These are phyloP conservation scores for Pedionomus torquatus DNA, from an alignment of 2,113 vertebrate genomes.

Conservation along the genomic window DNA sequence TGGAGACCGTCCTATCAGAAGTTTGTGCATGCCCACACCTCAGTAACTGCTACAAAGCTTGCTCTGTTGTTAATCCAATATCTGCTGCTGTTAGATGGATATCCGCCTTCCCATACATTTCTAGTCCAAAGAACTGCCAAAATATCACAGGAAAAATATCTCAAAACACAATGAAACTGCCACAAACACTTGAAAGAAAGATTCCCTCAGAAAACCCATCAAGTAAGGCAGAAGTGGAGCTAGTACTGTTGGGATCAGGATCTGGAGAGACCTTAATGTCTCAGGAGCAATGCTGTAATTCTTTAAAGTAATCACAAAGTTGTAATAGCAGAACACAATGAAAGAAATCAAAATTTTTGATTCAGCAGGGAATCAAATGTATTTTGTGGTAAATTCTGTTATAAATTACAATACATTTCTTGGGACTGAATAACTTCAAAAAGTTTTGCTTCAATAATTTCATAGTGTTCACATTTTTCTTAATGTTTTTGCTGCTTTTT, in stretches of 20 bases:
- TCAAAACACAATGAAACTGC: not conserved
- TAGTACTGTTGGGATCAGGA: not conserved
- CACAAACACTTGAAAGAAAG: not conserved
- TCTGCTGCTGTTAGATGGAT: not conserved
- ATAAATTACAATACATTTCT: not conserved
- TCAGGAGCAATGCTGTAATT: not conserved
- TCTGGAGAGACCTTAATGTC: not conserved
- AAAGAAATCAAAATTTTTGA: not conserved
- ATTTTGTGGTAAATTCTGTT: not conserved
- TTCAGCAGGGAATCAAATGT: not conserved
- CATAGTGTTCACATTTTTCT: not conserved
- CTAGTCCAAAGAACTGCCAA: not conserved
- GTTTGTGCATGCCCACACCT: not conserved
- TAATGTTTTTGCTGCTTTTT: not conserved
- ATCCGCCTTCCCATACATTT: not conserved
- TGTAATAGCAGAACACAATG: not conserved
- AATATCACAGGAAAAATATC: not conserved
- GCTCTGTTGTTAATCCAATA: not conserved
- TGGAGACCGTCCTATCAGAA: not conserved
- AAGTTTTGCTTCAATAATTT: not conserved
- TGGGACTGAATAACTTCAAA: not conserved
- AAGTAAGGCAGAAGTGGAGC: not conserved
- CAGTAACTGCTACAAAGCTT: not conserved
- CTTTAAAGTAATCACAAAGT: not conserved
- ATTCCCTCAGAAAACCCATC: not conserved